phyloP scores from a whole-genome alignment of 2,888 invertebrate species.

The Drosophila stalkeri region DNA sequence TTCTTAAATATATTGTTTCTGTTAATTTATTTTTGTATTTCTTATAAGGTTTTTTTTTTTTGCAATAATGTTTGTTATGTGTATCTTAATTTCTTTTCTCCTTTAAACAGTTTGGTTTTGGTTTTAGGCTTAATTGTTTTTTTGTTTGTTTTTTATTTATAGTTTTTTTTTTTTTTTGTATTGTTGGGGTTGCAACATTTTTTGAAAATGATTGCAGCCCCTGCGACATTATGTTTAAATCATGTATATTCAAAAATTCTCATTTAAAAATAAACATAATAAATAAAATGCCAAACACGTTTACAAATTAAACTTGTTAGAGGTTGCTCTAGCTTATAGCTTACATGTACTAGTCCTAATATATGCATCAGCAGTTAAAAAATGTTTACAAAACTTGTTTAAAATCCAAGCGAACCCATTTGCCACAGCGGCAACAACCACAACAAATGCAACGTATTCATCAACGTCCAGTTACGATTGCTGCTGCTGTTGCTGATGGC shows the following conservation, averaged over 20 bases:
- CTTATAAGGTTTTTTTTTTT: conserved; percentile 5
- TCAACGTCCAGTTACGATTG: conserved; percentile 66
- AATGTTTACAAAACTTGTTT: conserved; percentile 69
- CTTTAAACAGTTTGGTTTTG: conserved; percentile 18
- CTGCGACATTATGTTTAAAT: conserved; percentile 22
- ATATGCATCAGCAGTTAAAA: conserved; percentile 63
- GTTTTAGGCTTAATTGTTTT: conserved; percentile 33
- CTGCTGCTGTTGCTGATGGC: conserved; percentile 56
- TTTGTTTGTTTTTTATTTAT: neutral
- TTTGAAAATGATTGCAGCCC: conserved; percentile 58
- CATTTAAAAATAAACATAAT: conserved; percentile 45
- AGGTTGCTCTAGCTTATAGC: conserved; percentile 70
- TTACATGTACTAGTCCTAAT: conserved; percentile 63
- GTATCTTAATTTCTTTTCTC: conserved; percentile 18
- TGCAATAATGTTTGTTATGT: conserved; percentile 18
- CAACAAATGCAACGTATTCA: conserved; percentile 31
- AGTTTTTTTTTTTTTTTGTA: conserved; percentile 2
- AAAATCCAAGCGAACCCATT: conserved; percentile 54
- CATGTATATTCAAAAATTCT: conserved; percentile 20
- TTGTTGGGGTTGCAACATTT: conserved; percentile 41
- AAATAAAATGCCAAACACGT: conserved; percentile 58
- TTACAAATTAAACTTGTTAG: conserved; percentile 28
- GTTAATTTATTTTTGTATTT: conserved; percentile 34
- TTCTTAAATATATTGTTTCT: conserved; percentile 46
- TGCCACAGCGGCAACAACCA: conserved; percentile 26